Base-by-base conservation (phyloP, 2,888 invertebrate genomes). In the Drosophila buzzatii region DNA sequence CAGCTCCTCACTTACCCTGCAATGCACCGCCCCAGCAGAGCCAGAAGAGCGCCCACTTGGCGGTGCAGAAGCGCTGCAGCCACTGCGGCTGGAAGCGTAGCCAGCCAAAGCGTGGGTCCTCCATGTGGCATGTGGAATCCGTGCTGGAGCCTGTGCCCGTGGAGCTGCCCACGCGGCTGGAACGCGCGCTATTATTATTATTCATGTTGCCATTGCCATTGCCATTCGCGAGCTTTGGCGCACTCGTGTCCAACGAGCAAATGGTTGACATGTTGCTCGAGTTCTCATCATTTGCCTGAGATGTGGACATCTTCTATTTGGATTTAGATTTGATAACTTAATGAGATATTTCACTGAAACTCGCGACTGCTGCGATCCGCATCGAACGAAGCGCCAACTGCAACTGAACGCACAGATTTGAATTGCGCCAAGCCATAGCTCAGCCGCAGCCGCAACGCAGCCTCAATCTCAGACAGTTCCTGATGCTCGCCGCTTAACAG, bases 21-120 rank as follows among this genome's bases (percentile, higher is more conserved):
- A 97, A 94, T 44, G 96, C 96, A 0, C 96, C 96, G 7, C 96
- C 96, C 95, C 96, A 96, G 91, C 97, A 97, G 1, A 97, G 93
- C 95, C 96, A 97, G 93, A 97, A 96, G 6, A 97, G 94, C 27
- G 96, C 96, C 96, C 97, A 97, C 90, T 96, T 96, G 18, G 97
- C 95, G 1, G 95, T 96, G 20, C 96, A 94, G 93, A 96, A 96
- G 60, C 94, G 92, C 93, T 96, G 96, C 74, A 96, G 94, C 92
- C 94, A 95, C 44, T 92, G 87, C 0, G 96, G 96, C 59, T 95
- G 93, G 88, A 95, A 94, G 84, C 94, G 93, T 7, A 95, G 94
- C 96, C 96, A 96, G 37, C 96, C 96, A 91, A 96, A 97, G 35
- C 79, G 73, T 14, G 74, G 85, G 42, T 76, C 67, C 49, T 33